Evolutionary conservation across 2,888 invertebrate species (phyloP).

Genomic region (Drosophila austrosaltans): DNA sequence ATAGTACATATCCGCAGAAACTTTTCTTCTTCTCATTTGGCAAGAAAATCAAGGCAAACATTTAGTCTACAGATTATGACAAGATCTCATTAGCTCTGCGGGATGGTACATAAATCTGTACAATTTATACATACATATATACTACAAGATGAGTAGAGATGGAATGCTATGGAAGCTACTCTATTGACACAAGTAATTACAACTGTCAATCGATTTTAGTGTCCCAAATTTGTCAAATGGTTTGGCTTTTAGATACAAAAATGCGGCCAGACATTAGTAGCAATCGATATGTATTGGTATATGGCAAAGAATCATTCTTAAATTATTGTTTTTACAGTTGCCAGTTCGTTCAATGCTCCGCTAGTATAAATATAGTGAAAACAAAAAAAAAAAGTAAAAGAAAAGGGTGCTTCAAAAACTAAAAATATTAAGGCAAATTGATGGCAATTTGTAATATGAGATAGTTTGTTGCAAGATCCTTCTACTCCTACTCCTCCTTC

Average conservation of each 20-base stretch:
- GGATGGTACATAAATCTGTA: constrained; percentile 15
- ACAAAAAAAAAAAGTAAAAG: not conserved
- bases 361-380: constrained; percentile 31
- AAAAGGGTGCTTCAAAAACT: constrained; percentile 34
- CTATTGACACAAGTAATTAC: constrained; percentile 74
- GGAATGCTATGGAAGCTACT: constrained; percentile 20
- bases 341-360: constrained; percentile 49
- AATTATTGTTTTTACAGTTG: constrained; percentile 67
- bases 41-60: constrained; percentile 1
- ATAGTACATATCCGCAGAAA: no score
- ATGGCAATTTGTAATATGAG: constrained; percentile 57
- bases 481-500: not conserved
- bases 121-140: not conserved
- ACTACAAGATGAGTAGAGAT: not conserved
- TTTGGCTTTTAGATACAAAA: constrained; percentile 63
- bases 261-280: constrained; percentile 45
- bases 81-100: constrained; percentile 34
- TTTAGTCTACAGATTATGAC: constrained; percentile 39
- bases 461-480: constrained; percentile 38
- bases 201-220: constrained; percentile 76
- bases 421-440: constrained; percentile 21
- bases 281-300: constrained; percentile 19
- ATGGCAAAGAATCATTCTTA: constrained; percentile 14
- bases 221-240: constrained; percentile 71
- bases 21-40: not conserved